Evolutionary conservation across 2,888 invertebrate species (phyloP), one percentile per base, ranked within the genome.

Genomic region (Germaria angustata): DNA sequence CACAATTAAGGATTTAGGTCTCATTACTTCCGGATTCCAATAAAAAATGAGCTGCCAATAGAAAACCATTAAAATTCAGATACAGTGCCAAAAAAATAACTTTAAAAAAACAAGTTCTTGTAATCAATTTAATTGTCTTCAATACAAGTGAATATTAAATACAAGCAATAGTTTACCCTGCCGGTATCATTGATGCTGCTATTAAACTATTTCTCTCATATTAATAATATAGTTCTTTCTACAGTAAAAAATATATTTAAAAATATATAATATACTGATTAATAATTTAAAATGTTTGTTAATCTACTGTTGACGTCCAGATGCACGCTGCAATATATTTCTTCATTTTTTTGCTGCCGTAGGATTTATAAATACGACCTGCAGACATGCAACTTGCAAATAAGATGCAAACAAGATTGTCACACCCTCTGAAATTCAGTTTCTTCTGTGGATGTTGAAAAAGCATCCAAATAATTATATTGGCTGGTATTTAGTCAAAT

Each of bases 191-290:
- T 51, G 11, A 13, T 24, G 4, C 5, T 34, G 13, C 0, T n/a
- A 13, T 49, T 11, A 2, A 13, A 11, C 3, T 3, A 28, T 28
- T 28, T 49, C 13, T 24, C 22, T 49, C 13, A 49, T 24, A 49
- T 13, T 24, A 9, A 17, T 49, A 34, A 63, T 63, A 61, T 32
- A 41, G 39, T 17, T 34, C 53, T n/a, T n/a, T n/a, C n/a, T n/a
- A n/a, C n/a, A n/a, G n/a, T n/a, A n/a, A n/a, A n/a, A n/a, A n/a
- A n/a, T 1, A 51, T 51, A 51, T 24, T 36, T 22, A 49, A 69
- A 51, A 34, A 20, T 44, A 72, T 78, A 81, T 69, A 68, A 73
- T 81, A 77, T 77, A 68, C 77, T 78, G 77, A 78, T 81, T 81
- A 81, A 81, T 78, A 73, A 81, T 57, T 76, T 66, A 41, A 73